Conservation (phyloP, 2,797 vertebrate genomes). For the Myoxocephalus aenaeus region DNA sequence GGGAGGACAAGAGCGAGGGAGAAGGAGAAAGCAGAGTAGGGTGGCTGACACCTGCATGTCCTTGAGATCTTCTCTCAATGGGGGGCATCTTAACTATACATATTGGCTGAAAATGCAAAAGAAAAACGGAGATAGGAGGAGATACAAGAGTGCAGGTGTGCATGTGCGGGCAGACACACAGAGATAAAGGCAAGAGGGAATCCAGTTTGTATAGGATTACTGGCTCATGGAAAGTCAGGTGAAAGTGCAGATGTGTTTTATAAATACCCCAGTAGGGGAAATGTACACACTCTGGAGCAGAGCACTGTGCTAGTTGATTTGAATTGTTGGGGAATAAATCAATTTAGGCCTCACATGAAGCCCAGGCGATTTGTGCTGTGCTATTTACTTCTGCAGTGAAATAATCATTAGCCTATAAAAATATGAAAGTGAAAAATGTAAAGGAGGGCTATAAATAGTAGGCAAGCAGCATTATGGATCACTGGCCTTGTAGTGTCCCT, state of each 20-base stretch:
- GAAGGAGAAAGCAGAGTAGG: constrained; percentile 33
- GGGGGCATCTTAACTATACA: constrained; percentile 61
- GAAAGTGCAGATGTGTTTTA: constrained; percentile 48
- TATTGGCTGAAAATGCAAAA: constrained; percentile 24
- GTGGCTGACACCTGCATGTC: constrained; percentile 84
- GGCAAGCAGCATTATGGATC: constrained; percentile 75
- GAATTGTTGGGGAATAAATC: constrained; percentile 75
- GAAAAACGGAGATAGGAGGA: constrained; percentile 24
- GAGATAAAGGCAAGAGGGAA: constrained; percentile 47
- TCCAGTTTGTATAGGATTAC: constrained; percentile 46
- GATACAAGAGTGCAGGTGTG: constrained; percentile 67
- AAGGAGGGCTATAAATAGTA: constrained; percentile 81
- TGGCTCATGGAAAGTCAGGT: constrained; percentile 40
- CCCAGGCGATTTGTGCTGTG: constrained; percentile 70
- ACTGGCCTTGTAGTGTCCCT: constrained; percentile 68
- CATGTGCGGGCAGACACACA: background rate
- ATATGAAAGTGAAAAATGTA: constrained; percentile 81
- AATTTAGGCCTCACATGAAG: constrained; percentile 79
- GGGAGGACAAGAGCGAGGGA: constrained; percentile 40
- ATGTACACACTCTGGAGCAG: constrained; percentile 18
- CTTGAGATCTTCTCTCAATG: constrained; percentile 77
- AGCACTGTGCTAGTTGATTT: constrained; percentile 63
- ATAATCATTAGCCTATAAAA: constrained; percentile 85
- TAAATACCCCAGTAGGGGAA: constrained; percentile 45
- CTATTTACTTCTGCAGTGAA: constrained; percentile 80